Percentiles rank a stretch among this genome's conserved stretches.
Evolutionary conservation across 1,140 invertebrate species (phyloP).

Genomic region (Phthorimaea operculella): DNA sequence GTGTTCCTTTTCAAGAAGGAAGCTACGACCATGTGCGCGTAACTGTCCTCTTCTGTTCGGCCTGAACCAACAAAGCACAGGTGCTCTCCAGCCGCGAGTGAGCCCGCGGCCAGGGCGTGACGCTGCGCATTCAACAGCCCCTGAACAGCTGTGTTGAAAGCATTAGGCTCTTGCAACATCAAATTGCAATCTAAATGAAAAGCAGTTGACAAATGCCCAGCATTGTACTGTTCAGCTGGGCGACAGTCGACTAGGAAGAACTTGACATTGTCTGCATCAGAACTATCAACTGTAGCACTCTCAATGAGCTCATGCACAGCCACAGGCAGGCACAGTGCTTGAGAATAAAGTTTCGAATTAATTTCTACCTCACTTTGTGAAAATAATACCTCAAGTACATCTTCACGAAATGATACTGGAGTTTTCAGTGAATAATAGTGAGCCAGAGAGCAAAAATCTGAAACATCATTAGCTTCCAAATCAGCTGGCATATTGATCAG

Average conservation of each 20-base stretch:
- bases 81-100: constrained; percentile 93
- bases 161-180: constrained; percentile 95
- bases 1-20: constrained; percentile 96
- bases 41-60: constrained; percentile 94
- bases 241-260: constrained; percentile 98
- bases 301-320: constrained; percentile 88
- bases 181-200: constrained; percentile 98
- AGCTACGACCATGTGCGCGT: constrained; percentile 98
- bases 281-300: constrained; percentile 75
- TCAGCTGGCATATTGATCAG: constrained; percentile 84
- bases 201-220: constrained; percentile 94
- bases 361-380: constrained; percentile 64
- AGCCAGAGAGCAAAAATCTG: constrained; percentile 95
- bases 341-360: constrained; percentile 73
- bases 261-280: constrained; percentile 73
- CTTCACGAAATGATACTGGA: constrained; percentile 89
- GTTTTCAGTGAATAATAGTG: constrained; percentile 95
- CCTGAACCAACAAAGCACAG: constrained; percentile 98
- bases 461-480: constrained; percentile 93
- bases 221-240: constrained; percentile 96
- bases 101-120: constrained; percentile 88
- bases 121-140: constrained; percentile 90
- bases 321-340: constrained; percentile 94
- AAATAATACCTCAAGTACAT: constrained; percentile 73
- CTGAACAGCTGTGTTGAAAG: constrained; percentile 95